Conservation (phyloP, 2,797 vertebrate species). For the Sarcophilus harrisii region DNA sequence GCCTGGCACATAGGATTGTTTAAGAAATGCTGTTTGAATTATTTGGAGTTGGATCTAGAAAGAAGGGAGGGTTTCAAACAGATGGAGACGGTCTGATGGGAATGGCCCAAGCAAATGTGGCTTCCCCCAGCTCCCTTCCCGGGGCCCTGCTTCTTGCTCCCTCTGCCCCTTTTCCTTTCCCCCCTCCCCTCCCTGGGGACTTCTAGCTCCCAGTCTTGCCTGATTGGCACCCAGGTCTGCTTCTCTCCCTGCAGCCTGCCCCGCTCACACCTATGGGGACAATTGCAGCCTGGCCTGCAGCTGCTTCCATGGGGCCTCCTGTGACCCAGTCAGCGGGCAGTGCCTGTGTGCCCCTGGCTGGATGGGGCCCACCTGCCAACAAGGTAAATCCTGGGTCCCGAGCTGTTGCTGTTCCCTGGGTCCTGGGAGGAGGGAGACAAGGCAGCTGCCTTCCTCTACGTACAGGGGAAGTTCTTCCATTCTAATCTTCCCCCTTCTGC, state of each 20-base stretch:
- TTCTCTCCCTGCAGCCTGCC: slow-evolving; percentile 88
- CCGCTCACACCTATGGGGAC: slow-evolving; percentile 87
- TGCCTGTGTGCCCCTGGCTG: slow-evolving; percentile 92
- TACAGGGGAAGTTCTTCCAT: neutral
- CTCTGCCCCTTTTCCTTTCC: fast-evolving
- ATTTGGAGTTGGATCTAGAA: neutral
- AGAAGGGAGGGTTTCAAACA: neutral
- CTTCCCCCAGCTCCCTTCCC: neutral
- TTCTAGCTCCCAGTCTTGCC: neutral
- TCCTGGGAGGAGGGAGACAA: neutral
- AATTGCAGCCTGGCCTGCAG: slow-evolving; percentile 91
- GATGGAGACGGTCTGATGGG: neutral
- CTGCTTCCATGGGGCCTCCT: slow-evolving; percentile 90
- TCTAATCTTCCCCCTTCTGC: neutral
- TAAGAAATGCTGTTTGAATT: neutral
- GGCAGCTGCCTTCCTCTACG: neutral
- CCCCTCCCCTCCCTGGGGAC: neutral
- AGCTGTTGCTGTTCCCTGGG: too few relatives aligned
- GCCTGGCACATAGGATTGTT: neutral
- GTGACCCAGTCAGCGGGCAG: slow-evolving; percentile 88
- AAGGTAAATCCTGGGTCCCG: slow-evolving; percentile 85
- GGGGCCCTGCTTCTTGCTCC: neutral
- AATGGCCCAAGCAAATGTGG: neutral
- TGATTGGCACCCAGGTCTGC: neutral
- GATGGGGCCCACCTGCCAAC: slow-evolving; percentile 90